phyloP scores from a whole-genome alignment of 2,888 invertebrate species.

The Arge pagana region DNA sequence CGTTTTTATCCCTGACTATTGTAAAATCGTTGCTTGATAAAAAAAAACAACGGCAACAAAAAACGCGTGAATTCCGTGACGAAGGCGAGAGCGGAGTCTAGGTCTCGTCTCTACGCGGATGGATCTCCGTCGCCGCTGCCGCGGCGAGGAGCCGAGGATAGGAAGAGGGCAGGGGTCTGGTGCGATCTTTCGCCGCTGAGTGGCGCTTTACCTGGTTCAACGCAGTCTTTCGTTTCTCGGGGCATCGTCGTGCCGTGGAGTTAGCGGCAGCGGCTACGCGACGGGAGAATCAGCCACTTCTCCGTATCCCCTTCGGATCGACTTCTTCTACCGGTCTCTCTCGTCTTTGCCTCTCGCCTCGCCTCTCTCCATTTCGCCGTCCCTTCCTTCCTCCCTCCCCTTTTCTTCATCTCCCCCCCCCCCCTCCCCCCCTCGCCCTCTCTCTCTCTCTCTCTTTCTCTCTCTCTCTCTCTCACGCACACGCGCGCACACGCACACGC shows the following conservation, averaged over 20 bases:
- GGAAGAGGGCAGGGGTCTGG: slow-evolving; percentile 42
- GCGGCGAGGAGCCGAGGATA: slow-evolving; percentile 24
- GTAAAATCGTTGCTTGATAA: no score
- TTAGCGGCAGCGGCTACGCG: no score
- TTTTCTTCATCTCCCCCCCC: slow-evolving; percentile 1
- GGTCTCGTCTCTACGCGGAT: no score
- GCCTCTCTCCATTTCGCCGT: slow-evolving; percentile 17
- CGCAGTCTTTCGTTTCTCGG: slow-evolving; percentile 23
- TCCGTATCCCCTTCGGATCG: no score
- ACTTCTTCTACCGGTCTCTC: slow-evolving; percentile 12
- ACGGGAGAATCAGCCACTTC: slow-evolving; percentile 20
- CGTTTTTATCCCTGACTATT: no score
- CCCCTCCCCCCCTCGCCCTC: slow-evolving; percentile 9
- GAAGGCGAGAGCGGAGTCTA: no score
- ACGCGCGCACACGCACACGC: no score
- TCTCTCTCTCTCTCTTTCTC: slow-evolving; percentile 21
- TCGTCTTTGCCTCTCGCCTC: background rate
- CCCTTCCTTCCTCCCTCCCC: background rate
- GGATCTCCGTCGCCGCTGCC: slow-evolving; percentile 5
- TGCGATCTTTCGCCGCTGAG: slow-evolving; percentile 41
- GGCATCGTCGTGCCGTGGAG: no score
- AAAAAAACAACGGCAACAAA: no score
- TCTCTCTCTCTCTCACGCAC: no score
- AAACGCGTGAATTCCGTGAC: no score
- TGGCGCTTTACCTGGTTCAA: slow-evolving; percentile 45